Base-by-base conservation (phyloP, 2,113 vertebrate genomes). In the Myiozetetes cayanensis region DNA sequence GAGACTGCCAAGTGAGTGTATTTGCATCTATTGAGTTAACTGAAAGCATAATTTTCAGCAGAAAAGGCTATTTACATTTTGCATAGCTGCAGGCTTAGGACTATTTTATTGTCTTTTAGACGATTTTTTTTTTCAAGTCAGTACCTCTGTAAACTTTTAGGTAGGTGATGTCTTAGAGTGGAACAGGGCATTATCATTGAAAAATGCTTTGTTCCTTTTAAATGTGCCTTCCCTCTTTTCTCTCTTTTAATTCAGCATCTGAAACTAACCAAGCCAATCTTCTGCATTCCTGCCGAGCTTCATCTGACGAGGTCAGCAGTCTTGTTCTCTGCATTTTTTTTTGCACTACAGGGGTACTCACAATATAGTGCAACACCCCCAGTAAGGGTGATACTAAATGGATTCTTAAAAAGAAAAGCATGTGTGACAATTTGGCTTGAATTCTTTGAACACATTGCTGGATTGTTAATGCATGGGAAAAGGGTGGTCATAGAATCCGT, bases 221-320 rank as follows among this genome's bases (percentile, higher is more conserved):
- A 93, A 85, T 33, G 12, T 71, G 35, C 66, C 37, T 84, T 88
- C 46, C 12, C 27, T 93, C 58, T 85, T 88, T 86, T 72, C n/a
- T 50, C 37, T 61, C 44, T 90, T 93, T 89, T 94, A 95, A 95
- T 93, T 95, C 80, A 49, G 56, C 6, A 1, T 71, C 80, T 92
- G 84, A 94, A 94, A 94, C 86, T 91, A 94, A 87, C 76, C 73
- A 71, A 94, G 86, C 78, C 76, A 92, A 91, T 93, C 86, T 90
- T 84, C 56, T 91, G 75, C 93, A 75, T 89, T 90, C 95, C 93
- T 78, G 80, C 84, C 2, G 70, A 93, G 96, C 76, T 84, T 95
- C 94, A 91, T 94, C 84, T 95, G 93, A 96, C 2, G 52, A 96
- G 91, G 96, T 97, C 96, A 96, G 94, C 87, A 93, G 77, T 91